phyloP scores from a whole-genome alignment of 30 jellyfish, hydroid and myxozoan genomes.

The Turritopsis dohrnii region DNA sequence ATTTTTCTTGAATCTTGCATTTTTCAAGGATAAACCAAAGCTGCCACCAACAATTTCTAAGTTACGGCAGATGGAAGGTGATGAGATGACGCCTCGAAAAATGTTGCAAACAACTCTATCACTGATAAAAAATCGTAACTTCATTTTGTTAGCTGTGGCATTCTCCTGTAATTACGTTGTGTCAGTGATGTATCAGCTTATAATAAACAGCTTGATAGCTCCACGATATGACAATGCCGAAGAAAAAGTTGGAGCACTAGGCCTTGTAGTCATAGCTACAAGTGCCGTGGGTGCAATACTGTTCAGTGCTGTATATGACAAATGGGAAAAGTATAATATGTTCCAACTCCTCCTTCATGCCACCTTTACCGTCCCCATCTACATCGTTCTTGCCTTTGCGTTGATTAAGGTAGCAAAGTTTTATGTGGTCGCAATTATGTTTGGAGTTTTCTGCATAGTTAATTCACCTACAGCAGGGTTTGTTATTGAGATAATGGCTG shows the following conservation, averaged over 20 bases:
- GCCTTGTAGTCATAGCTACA: background rate
- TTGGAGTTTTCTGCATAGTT: background rate
- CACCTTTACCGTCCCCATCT: background rate
- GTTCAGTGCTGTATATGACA: background rate
- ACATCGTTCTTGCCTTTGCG: background rate
- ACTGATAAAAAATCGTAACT: background rate
- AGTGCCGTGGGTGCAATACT: background rate
- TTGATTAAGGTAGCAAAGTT: background rate
- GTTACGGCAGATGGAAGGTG: background rate
- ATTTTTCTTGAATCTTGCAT: background rate
- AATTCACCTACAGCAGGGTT: background rate
- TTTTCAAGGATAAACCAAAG: slow-evolving; percentile 9
- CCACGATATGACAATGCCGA: background rate
- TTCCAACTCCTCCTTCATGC: background rate
- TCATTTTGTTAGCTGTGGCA: background rate
- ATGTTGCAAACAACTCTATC: background rate
- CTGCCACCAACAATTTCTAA: slow-evolving; percentile 7
- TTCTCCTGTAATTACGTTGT: background rate
- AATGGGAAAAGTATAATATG: background rate
- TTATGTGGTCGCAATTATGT: background rate
- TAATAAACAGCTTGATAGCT: slow-evolving; percentile 3
- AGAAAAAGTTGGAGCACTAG: background rate
- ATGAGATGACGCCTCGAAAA: background rate
- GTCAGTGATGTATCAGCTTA: background rate
- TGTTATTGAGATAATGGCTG: background rate